phyloP scores from a whole-genome alignment of 1,140 invertebrate species.

The Drosophila micromelanica region DNA sequence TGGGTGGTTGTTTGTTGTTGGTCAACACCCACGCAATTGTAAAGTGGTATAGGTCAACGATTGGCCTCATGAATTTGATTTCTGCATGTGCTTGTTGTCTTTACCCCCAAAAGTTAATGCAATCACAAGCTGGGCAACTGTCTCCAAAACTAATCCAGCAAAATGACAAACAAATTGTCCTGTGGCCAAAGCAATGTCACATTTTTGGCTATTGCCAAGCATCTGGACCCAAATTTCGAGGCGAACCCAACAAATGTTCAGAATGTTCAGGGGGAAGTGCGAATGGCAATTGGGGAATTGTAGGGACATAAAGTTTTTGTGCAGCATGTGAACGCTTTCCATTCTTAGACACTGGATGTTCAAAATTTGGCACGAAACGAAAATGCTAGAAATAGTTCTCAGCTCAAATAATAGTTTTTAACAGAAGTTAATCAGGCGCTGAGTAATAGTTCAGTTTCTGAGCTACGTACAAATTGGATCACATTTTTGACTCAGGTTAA shows the following conservation, averaged over 20 bases:
- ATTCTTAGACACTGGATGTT: background rate
- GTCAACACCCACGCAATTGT: constrained; percentile 40
- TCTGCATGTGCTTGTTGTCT: constrained; percentile 61
- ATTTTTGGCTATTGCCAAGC: constrained; percentile 24
- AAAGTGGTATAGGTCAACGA: constrained; percentile 66
- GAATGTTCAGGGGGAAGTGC: constrained; percentile 32
- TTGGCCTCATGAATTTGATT: constrained; percentile 72
- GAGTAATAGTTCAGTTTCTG: background rate
- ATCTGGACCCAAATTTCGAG: constrained; percentile 1
- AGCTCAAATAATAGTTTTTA: background rate
- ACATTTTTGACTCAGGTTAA: no score
- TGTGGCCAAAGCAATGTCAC: constrained; percentile 57
- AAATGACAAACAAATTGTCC: constrained; percentile 73
- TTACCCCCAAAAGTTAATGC: constrained; percentile 49
- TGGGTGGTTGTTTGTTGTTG: background rate
- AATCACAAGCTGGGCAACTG: constrained; percentile 60
- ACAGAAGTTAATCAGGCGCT: background rate
- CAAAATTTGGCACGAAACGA: background rate
- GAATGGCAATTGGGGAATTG: constrained; percentile 57
- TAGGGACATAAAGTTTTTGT: constrained; percentile 61
- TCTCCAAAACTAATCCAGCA: constrained; percentile 39
- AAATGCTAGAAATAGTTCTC: background rate
- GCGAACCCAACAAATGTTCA: background rate
- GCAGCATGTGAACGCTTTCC: constrained; percentile 25
- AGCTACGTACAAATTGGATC: no score